Conservation (phyloP, 2,113 vertebrate genomes). For the Miniopterus natalensis region DNA sequence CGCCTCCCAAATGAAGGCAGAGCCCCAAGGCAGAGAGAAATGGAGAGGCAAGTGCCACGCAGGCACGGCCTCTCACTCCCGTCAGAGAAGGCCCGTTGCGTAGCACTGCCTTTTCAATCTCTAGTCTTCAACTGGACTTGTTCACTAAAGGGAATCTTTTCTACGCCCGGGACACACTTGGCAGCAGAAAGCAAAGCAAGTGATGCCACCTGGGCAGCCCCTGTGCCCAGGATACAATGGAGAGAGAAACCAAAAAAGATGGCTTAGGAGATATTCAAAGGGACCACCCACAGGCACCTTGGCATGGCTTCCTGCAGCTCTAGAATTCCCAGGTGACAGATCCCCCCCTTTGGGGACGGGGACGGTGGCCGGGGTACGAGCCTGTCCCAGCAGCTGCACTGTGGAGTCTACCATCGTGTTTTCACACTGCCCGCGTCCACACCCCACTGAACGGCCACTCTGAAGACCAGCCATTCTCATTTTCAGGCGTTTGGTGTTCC, state of each 20-base stretch:
- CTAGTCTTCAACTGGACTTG: neutral
- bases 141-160: neutral
- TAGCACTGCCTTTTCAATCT: neutral
- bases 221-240: neutral
- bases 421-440: fast-evolving
- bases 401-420: conserved; percentile 15
- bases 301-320: neutral
- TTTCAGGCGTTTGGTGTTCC: conserved; percentile 57
- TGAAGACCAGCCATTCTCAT: neutral
- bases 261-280: neutral
- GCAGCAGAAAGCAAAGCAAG: neutral
- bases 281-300: neutral
- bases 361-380: neutral
- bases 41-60: neutral
- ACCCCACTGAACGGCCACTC: neutral
- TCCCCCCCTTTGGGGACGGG: neutral
- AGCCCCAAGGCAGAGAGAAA: conserved; percentile 42
- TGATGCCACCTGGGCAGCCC: neutral
- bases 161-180: neutral
- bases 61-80: neutral
- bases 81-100: neutral
- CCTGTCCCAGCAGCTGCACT: conserved; percentile 42
- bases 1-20: neutral
- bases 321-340: neutral
- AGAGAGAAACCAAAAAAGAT: neutral